A percentile compares a stretch with the other conserved stretches of the same genome.
Evolutionary conservation across 2,888 invertebrate species (phyloP).

Genomic region (Chymomyza procnemis): DNA sequence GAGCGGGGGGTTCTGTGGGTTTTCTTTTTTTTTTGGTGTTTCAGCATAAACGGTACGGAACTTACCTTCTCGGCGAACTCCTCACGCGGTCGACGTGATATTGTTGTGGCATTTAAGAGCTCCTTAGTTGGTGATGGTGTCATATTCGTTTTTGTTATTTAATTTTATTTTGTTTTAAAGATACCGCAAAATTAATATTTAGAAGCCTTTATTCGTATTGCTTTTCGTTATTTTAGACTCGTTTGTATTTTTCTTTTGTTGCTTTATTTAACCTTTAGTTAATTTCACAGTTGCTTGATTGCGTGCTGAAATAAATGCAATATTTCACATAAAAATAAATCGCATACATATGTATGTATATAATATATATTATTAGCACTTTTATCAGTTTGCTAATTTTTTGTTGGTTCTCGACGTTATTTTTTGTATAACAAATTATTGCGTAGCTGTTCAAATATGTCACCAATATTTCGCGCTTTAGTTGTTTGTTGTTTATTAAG

Average conservation of each 20-base stretch:
- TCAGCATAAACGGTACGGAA: constrained; percentile 13
- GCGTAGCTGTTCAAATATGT: constrained; percentile 57
- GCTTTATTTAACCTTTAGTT: constrained; percentile 5
- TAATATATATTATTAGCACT: constrained; percentile 14
- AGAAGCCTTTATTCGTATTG: constrained; percentile 42
- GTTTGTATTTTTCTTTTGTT: constrained; percentile 3
- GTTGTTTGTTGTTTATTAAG: constrained; percentile 13
- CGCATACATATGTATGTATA: too few species aligned
- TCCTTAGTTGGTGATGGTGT: constrained; percentile 77
- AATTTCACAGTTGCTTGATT: constrained; percentile 12
- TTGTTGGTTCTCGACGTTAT: constrained; percentile 4
- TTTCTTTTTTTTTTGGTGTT: not conserved
- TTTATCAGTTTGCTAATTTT: constrained; percentile 39
- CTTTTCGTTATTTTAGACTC: constrained; percentile 52
- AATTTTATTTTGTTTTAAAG: constrained; percentile 3
- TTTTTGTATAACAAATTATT: constrained; percentile 49
- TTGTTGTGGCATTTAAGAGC: constrained; percentile 65
- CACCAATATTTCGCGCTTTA: constrained; percentile 23
- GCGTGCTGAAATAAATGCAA: constrained; percentile 40
- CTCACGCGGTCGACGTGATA: constrained; percentile 76
- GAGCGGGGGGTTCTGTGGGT: not conserved
- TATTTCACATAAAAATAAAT: constrained; percentile 26
- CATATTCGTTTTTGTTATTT: constrained; percentile 37
- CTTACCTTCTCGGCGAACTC: constrained; percentile 77
- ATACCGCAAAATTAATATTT: constrained; percentile 14